Evolutionary conservation across 2,113 vertebrate species (phyloP), one percentile per base, ranked within the genome.

Genomic region (Spizaetus ornatus): DNA sequence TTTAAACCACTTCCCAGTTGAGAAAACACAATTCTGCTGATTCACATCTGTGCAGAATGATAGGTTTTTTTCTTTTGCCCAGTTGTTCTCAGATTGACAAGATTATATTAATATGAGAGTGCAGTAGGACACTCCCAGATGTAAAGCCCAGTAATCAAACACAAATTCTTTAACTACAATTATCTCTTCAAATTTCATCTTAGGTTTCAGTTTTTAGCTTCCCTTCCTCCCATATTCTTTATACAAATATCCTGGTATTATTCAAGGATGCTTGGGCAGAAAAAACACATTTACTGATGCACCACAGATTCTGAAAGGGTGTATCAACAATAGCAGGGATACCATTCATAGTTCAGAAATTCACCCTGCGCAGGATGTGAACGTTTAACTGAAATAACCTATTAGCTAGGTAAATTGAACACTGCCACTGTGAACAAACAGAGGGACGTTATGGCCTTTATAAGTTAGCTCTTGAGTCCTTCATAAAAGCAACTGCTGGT

Each of bases 1-100:
- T 90, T 91, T 88, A 93, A 96, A 97, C 96, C 97, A 97, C 97
- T 98, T 97, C 97, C 93, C 97, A 93, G 85, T 94, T 93, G 77
- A 94, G 96, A 97, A 89, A 91, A 94, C 74, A 91, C 72, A 89
- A 90, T 97, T 94, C 45, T 97, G 98, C 97, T 98, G 97, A 97
- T 95, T 97, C 97, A 97, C 96, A 96, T 93, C 87, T 96, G 74
- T 93, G 71, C 88, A 96, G 83, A 96, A 95, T 86, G 86, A 69
- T 93, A 88, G 93, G 11, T n/a, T 32, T 95, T 85, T 96, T 89
- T 88, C 87, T 94, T 85, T 71, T 77, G 86, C 79, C 72, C 82
- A 70, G 70, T 91, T 1, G 67, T 89, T 91, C 89, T 96, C 85
- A 83, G 72, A 90, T 81, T 85, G 84, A 74, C 74, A 86, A 85